A percentile compares a stretch with the other conserved stretches of the same genome.
Conservation (phyloP, 2,888 invertebrate genomes). For the Melitaea athalia region DNA sequence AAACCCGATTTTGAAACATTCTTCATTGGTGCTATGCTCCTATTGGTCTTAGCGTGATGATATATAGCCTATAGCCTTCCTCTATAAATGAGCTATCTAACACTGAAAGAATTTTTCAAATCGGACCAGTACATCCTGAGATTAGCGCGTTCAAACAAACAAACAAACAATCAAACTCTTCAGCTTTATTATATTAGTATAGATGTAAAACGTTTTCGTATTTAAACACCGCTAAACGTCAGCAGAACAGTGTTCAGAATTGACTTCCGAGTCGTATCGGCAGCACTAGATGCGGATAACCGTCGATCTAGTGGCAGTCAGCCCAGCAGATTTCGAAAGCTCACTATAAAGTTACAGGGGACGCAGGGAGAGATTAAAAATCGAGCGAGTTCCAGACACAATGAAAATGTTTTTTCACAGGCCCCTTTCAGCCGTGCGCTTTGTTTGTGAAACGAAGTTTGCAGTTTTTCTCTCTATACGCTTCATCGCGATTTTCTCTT, state of each 20-base stretch:
- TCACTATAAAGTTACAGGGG: constrained; percentile 74
- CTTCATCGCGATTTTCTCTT: constrained; percentile 69
- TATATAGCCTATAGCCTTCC: too few species aligned
- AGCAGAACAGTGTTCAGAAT: constrained; percentile 1
- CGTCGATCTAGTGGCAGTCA: constrained; percentile 56
- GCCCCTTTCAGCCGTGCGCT: constrained; percentile 72
- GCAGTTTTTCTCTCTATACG: constrained; percentile 69
- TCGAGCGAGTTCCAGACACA: constrained; percentile 78
- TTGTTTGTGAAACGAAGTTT: constrained; percentile 81
- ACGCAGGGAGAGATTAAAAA: constrained; percentile 76
- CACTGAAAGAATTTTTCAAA: too few species aligned
- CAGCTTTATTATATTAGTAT: too few species aligned
- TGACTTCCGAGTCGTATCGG: constrained; percentile 28
- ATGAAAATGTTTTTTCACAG: constrained; percentile 79
- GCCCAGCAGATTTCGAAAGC: constrained; percentile 61
- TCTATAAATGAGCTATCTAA: too few species aligned
- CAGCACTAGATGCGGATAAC: constrained; percentile 45
- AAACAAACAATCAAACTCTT: too few species aligned
- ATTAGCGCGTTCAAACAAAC: too few species aligned
- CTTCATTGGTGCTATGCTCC: too few species aligned
- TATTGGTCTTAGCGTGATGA: too few species aligned
- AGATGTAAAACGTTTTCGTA: neutral
- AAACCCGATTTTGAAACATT: too few species aligned
- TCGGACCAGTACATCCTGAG: too few species aligned
- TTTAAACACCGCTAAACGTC: neutral